Percentiles rank a stretch among this genome's conserved stretches.
Evolutionary conservation across 2,113 vertebrate genomes (phyloP).

Genomic region (Sorex fumeus): DNA sequence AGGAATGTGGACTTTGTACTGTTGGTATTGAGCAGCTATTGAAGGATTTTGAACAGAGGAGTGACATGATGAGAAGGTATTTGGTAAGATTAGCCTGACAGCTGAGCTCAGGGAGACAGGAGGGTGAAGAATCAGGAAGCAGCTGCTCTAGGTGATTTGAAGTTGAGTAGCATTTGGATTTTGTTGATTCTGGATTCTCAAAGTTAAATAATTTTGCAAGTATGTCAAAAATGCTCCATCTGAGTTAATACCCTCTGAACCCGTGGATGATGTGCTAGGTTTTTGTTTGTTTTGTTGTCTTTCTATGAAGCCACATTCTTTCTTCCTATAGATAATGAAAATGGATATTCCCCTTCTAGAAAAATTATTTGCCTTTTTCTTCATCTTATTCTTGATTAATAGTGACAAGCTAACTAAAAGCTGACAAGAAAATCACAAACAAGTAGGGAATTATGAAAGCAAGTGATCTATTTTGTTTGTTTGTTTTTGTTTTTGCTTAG

Average conservation of each 20-base stretch:
- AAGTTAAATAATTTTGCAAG: conserved; percentile 27
- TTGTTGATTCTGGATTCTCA: conserved; percentile 37
- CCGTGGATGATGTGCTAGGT: neutral
- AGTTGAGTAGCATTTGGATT: neutral
- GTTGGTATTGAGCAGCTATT: conserved; percentile 50
- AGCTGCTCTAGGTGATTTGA: neutral
- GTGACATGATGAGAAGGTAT: conserved; percentile 50
- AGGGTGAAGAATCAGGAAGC: conserved; percentile 2
- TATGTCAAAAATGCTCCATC: neutral
- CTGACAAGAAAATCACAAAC: conserved; percentile 60
- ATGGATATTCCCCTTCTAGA: conserved; percentile 28
- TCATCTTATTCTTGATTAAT: conserved; percentile 55
- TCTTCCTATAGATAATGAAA: conserved; percentile 32
- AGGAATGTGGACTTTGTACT: conserved; percentile 67
- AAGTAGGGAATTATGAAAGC: conserved; percentile 70
- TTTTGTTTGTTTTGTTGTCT: neutral
- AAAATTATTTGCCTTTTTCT: conserved; percentile 37
- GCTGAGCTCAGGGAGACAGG: conserved; percentile 34
- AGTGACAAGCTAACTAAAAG: conserved; percentile 65
- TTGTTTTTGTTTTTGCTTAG: conserved; percentile 73
- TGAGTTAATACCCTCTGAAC: neutral
- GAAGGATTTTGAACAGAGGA: conserved; percentile 46
- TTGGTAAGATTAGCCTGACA: conserved; percentile 58
- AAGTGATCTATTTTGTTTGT: too few species aligned
- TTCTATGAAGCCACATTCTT: neutral